Percentiles rank a stretch among this genome's conserved stretches.
Evolutionary conservation across 2,113 vertebrate species (phyloP).

Genomic region (Halichoeres trimaculatus): DNA sequence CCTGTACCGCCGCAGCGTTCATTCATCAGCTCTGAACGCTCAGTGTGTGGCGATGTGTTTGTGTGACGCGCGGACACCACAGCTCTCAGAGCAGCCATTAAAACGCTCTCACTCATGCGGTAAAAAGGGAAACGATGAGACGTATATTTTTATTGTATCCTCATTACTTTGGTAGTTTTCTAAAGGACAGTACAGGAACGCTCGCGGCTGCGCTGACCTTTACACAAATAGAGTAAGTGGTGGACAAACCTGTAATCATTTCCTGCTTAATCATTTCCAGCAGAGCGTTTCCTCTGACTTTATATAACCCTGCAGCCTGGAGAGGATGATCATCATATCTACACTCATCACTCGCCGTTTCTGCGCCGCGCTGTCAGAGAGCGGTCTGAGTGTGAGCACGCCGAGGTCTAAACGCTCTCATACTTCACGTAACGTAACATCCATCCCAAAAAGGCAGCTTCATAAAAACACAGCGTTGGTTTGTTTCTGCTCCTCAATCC

Average conservation of each 20-base stretch:
- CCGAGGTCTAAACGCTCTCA: conserved; percentile 40
- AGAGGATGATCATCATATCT: neutral
- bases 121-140: neutral
- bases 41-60: neutral
- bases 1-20: neutral
- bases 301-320: conserved; percentile 2
- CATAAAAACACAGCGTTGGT: too few relatives aligned
- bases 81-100: conserved; percentile 5
- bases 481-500: neutral
- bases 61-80: neutral
- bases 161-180: conserved; percentile 10
- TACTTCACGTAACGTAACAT: conserved; percentile 19
- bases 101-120: neutral
- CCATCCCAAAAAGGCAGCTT: conserved; percentile 10
- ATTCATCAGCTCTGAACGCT: neutral
- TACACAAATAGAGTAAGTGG: conserved; percentile 16
- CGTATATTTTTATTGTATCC: neutral
- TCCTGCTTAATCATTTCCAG: conserved; percentile 5
- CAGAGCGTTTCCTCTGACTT: conserved; percentile 3
- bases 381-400: conserved; percentile 38
- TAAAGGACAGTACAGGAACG: neutral
- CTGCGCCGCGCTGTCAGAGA: conserved; percentile 9
- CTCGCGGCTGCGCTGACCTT: conserved; percentile 12
- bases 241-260: conserved; percentile 28
- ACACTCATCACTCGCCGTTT: neutral